Base-by-base conservation (phyloP, 2,888 invertebrate genomes). In the Lasioglossum marginatum region DNA sequence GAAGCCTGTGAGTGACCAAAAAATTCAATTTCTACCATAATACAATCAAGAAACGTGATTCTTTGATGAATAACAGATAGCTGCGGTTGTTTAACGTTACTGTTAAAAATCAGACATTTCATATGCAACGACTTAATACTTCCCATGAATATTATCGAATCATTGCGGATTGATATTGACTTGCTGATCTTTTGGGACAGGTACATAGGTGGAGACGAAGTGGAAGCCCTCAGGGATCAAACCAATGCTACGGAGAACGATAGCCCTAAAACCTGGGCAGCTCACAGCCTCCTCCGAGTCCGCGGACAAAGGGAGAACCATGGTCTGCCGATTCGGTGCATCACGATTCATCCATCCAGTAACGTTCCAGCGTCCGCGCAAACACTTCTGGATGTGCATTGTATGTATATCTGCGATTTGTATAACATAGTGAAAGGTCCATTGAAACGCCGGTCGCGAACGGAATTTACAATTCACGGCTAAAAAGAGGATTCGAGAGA, bases 191-290 rank as follows among this genome's bases (percentile, higher is more conserved):
- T 79, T 75, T 72, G 12, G 6, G 43, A 14, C 83, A 91, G 91
- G 91, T 91, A 84, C 63, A 88, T 91, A 81, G 91, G 90, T 16
- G 79, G 86, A 12, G 70, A 87, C 70, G 95, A 95, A 87, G 87
- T 93, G 37, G 91, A 93, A 71, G 92, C 94, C 8, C 74, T 93
- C 68, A 90, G 91, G 48, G 93, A 93, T 48, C 98, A 98, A 95
- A 97, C 97, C 68, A 98, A 98, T 95, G 96, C 97, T 5, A 98
- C 98, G 0, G 98, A 98, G 95, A 97, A 97, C 91, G 98, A 98
- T 95, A 97, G 97, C 94, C 97, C 97, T 1, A 96, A 98, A 92
- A 98, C 98, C 71, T 98, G 98, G 98, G 97, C 97, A 75, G 98
- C 98, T 3, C 96, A 97, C 70, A 98, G 98, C 0, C 97, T 97